Evolutionary conservation across 1,140 invertebrate genomes (phyloP), one percentile per base, ranked within the genome.

Genomic region (Adoxophyes honmai): DNA sequence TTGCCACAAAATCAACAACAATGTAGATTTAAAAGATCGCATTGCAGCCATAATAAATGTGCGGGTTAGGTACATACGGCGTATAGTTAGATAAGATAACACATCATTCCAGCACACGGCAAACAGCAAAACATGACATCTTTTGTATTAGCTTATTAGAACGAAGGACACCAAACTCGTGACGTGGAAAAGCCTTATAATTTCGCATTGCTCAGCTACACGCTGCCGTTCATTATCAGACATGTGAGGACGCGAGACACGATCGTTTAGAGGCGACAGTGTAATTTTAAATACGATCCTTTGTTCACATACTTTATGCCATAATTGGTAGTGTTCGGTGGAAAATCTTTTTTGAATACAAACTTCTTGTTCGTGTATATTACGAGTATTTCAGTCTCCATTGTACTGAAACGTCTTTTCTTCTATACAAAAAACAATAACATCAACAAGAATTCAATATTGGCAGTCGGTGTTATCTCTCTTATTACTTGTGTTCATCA

Each of bases 21-120:
- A n/a, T n/a, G n/a, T 3, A 28, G n/a, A 35, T 16, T 4, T 52
- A 11, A 14, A 34, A 34, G 14, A 14, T 52, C 51, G 51, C 51
- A 28, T 28, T 48, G 42, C 42, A 28, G n/a, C 1, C 18, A 28
- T 8, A 28, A n/a, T 37, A 4, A n/a, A 13, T 4, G 9, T 37
- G 10, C 9, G 11, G 21, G 42, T 28, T 48, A 48, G 42, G n/a
- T 33, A 48, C 42, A 13, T 52, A 52, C 13, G 34, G 18, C 7
- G 34, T 52, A 34, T 11, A 52, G 21, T 15, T 28, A 28, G 42
- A 48, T 48, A 48, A 48, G 42, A 48, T 48, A 48, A 39, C 18
- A 52, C 37, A 42, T 18, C 51, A 35, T 0, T n/a, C 33, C 42
- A 11, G 42, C 42, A 48, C 18, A 21, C 39, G 18, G 9, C 39